phyloP scores from a whole-genome alignment of 1,140 invertebrate genomes.

The Drosophila mojavensis region DNA sequence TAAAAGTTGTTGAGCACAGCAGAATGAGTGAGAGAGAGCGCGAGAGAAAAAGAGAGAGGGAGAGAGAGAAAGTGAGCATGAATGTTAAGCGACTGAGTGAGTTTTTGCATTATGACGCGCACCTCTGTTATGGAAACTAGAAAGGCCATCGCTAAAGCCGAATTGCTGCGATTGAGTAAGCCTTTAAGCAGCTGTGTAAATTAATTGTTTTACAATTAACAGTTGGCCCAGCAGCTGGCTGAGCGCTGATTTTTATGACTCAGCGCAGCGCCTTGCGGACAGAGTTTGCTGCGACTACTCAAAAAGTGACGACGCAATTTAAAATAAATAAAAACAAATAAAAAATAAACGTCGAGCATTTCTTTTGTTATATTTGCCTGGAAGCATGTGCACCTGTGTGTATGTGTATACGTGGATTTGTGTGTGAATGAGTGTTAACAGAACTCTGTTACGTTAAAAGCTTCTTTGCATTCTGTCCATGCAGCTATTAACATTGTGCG shows the following conservation, averaged over 20 bases:
- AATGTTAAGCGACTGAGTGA: background rate
- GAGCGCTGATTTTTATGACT: conserved; percentile 30
- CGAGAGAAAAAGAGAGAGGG: conserved; percentile 1
- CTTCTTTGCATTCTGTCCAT: background rate
- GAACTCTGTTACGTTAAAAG: conserved; percentile 11
- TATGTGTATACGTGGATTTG: background rate
- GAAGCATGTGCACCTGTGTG: conserved; percentile 7
- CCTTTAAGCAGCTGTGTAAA: background rate
- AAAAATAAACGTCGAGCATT: conserved; percentile 42
- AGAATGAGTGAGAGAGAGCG: background rate
- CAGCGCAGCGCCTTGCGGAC: conserved; percentile 21
- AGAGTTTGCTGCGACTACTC: conserved; percentile 23
- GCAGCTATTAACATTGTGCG: background rate
- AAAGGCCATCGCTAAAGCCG: conserved; percentile 38
- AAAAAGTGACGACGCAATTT: conserved; percentile 57
- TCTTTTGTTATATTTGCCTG: conserved; percentile 52
- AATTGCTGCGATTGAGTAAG: background rate
- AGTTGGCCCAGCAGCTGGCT: conserved; percentile 13
- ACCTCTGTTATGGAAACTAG: conserved; percentile 58
- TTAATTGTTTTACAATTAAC: conserved; percentile 6
- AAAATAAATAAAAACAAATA: conserved; percentile 31
- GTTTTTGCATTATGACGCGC: conserved; percentile 4
- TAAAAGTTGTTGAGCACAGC: no score
- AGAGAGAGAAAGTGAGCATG: conserved; percentile 5
- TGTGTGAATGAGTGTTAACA: background rate